Evolutionary conservation across 2,888 invertebrate genomes (phyloP).

Genomic region (Heteropelma amictum): DNA sequence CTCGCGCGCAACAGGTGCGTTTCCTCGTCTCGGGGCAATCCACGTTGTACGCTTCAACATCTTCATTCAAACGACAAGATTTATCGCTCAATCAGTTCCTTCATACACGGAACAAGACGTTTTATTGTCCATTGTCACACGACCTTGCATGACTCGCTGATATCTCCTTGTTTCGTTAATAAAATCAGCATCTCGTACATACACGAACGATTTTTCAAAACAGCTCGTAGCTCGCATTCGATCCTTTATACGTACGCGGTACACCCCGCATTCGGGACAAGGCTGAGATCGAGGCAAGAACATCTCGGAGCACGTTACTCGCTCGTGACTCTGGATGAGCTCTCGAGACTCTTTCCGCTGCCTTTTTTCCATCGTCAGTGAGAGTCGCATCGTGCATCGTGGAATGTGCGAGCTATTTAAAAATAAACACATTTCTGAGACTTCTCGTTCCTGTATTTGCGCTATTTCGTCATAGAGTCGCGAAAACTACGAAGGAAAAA

Average conservation of each 20-base stretch:
- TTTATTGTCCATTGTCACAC: slow-evolving; percentile 10
- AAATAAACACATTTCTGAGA: neutral
- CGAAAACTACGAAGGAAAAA: neutral
- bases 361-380: neutral
- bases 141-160: neutral
- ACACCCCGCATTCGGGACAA: slow-evolving; percentile 52
- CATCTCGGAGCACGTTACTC: slow-evolving; percentile 34
- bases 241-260: slow-evolving; percentile 6
- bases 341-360: slow-evolving; percentile 23
- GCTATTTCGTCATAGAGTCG: slow-evolving; percentile 11
- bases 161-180: slow-evolving; percentile 4
- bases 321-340: slow-evolving; percentile 6
- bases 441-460: neutral
- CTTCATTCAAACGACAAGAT: slow-evolving; percentile 28
- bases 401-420: slow-evolving; percentile 2
- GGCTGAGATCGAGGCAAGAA: slow-evolving; percentile 39
- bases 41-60: neutral
- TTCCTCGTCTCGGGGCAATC: slow-evolving; percentile 24
- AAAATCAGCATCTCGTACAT: slow-evolving; percentile 26
- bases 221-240: neutral
- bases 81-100: slow-evolving; percentile 24
- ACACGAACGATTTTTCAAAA: neutral
- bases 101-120: neutral
- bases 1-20: slow-evolving; percentile 43
- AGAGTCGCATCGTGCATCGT: slow-evolving; percentile 34